These are phyloP conservation scores for Piezodorus guildinii DNA, from an alignment of 1,140 invertebrate genomes.

Conservation along the genomic window DNA sequence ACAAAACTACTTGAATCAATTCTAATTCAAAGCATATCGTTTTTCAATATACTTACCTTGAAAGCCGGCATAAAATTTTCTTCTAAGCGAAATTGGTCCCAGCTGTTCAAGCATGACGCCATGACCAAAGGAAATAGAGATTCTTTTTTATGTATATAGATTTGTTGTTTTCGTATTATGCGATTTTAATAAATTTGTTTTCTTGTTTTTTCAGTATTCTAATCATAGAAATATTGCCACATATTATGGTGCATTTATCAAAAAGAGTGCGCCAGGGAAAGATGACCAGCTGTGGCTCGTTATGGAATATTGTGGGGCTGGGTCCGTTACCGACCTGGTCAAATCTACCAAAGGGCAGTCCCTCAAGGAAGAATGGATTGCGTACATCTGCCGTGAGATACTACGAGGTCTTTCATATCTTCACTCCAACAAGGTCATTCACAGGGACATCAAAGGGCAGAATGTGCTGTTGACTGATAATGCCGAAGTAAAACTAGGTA, in stretches of 20 bases:
- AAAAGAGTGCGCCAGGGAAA: conserved; percentile 96
- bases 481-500: conserved; percentile 94
- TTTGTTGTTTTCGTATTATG: too few relatives aligned
- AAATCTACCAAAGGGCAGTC: conserved; percentile 98
- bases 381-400: conserved; percentile 97
- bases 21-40: too few relatives aligned
- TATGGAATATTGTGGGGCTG: conserved; percentile 99
- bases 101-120: too few relatives aligned
- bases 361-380: conserved; percentile 99
- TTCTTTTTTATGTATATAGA: too few relatives aligned
- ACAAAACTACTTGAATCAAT: too few relatives aligned
- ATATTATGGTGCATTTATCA: conserved; percentile 99
- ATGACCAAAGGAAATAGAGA: too few relatives aligned
- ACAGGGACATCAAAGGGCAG: conserved; percentile 99
- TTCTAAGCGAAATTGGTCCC: too few relatives aligned
- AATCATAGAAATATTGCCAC: conserved; percentile 99
- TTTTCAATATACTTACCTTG: too few relatives aligned
- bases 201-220: conserved; percentile 63
- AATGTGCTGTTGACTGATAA: conserved; percentile 99
- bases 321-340: conserved; percentile 95
- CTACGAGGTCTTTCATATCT: conserved; percentile 92
- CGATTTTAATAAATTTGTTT: neutral
- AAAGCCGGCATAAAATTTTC: too few relatives aligned
- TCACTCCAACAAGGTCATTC: conserved; percentile 98
- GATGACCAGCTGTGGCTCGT: conserved; percentile 99